Conservation (phyloP, 2,113 vertebrate species). For the Gobio gobio region DNA sequence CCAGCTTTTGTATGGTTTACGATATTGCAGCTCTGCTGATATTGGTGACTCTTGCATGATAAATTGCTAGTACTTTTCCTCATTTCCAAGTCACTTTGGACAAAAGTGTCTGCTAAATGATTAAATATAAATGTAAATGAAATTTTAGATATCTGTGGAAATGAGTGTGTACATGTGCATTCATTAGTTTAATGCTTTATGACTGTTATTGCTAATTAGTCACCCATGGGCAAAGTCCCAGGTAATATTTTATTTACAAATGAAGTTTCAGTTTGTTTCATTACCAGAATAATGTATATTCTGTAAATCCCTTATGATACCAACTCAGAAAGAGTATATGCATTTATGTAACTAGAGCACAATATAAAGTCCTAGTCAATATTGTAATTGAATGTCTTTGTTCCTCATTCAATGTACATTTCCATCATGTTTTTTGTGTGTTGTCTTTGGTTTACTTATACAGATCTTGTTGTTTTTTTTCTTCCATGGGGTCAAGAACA, state of each 20-base stretch:
- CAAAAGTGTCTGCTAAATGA: neutral
- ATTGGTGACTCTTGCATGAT: neutral
- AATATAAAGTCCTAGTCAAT: neutral
- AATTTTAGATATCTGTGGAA: slow-evolving; percentile 6
- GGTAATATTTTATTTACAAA: slow-evolving; percentile 41
- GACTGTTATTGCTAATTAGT: slow-evolving; percentile 17
- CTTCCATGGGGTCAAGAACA: neutral
- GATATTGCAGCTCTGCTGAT: neutral
- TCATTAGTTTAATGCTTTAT: slow-evolving; percentile 18
- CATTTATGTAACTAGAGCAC: neutral
- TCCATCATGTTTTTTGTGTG: neutral
- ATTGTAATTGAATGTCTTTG: neutral
- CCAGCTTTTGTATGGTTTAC: neutral
- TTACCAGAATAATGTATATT: slow-evolving; percentile 41
- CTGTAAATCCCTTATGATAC: neutral
- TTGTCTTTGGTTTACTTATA: slow-evolving; percentile 15
- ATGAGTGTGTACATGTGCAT: neutral
- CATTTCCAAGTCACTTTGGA: slow-evolving; percentile 17
- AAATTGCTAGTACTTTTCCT: slow-evolving; percentile 6
- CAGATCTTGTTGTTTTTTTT: slow-evolving; percentile 12
- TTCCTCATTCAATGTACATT: slow-evolving; percentile 13
- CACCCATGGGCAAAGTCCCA: slow-evolving; percentile 3
- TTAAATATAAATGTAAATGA: slow-evolving; percentile 15
- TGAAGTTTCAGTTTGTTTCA: slow-evolving; percentile 8
- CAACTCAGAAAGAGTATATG: neutral